Evolutionary conservation across 2,113 vertebrate species (phyloP), one percentile per base, ranked within the genome.

Genomic region (Suncus etruscus): DNA sequence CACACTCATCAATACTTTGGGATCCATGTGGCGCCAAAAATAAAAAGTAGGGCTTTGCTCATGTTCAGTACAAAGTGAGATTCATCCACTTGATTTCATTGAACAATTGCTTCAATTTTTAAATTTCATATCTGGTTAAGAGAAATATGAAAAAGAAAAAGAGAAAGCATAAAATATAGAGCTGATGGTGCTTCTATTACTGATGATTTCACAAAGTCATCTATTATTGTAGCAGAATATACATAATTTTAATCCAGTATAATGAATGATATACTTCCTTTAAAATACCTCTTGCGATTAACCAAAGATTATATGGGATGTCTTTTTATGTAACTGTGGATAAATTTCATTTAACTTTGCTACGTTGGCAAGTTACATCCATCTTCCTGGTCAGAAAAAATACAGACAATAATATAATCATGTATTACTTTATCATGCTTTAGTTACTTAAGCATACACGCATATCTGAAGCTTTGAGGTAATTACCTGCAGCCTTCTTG

Each of bases 181-280:
- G 1, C 8, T 65, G 10, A 3, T 45, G 16, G 12, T 81, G 77
- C 3, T 82, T 54, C 66, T 24, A 39, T 78, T 29, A 14, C 20
- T 45, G 32, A 24, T 78, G 27, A 27, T 74, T 81, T 87, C 69
- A 70, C 10, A 70, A 9, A 50, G 5, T 31, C 58, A 14, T 61
- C n/a, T 78, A 8, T 66, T 25, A 31, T 70, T 31, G 54, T 20
- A 16, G 8, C 45, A 93, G 15, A 6, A 11, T n/a, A 45, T 70
- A 81, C 48, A 87, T 81, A 84, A 83, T 94, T 93, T 83, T 93
- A 89, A 91, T 54, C 10, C 68, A 65, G 15, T 68, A 79, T 78
- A 86, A 45, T 47, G 5, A 50, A 68, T 91, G 50, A 2, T 31
- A 29, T 25, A 25, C 61, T 20, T 83, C 2, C 22, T 1, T 86